Base-by-base conservation (phyloP, 2,113 vertebrate species). In the Poeciliopsis turrubarensis region DNA sequence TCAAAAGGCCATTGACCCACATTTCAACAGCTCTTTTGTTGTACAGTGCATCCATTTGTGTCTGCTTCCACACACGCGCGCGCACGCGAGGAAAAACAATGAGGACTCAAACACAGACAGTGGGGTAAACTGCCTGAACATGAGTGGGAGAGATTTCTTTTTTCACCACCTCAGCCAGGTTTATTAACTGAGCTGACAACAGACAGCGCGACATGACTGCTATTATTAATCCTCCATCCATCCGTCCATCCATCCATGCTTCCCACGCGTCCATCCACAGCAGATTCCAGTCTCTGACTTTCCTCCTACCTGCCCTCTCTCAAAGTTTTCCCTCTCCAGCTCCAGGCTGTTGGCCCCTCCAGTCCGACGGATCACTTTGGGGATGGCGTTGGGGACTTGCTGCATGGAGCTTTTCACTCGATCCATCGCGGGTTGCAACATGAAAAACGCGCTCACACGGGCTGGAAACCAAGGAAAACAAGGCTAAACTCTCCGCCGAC, bases 391-490 rank as follows among this genome's bases (percentile, higher is more conserved):
- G 81, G 96, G 92, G 74, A 96, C 96, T 92, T 96, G 96, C 95
- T 96, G 96, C 92, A 96, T 96, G 81, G 96, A 96, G 93, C 94
- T 96, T 83, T 95, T 95, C 87, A 96, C 94, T 68, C 96, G 96
- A 65, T 97, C 96, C 96, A 96, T 96, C 88, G 83, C 89, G 22
- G 78, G 66, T 68, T 51, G 44, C 51, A 63, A 44, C 19, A 30
- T 34, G 54, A 37, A 60, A 12, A 62, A 61, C 26, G 64, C 44
- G 72, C 61, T 63, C 30, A 30, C 60, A 30, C 44, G 17, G 44
- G 6, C 26, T 29, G 7, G 1, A 2, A 25, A 13, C 15, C 14
- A 3, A 31, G 3, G 1, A 19, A 9, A n/a, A 37, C n/a, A 2
- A 65, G 60, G 60, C 65, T 57, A 60, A n/a, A 51, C 11, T 74